Evolutionary conservation across 2,113 vertebrate genomes (phyloP), one percentile per base, ranked within the genome.

Genomic region (Regulus satrapa): DNA sequence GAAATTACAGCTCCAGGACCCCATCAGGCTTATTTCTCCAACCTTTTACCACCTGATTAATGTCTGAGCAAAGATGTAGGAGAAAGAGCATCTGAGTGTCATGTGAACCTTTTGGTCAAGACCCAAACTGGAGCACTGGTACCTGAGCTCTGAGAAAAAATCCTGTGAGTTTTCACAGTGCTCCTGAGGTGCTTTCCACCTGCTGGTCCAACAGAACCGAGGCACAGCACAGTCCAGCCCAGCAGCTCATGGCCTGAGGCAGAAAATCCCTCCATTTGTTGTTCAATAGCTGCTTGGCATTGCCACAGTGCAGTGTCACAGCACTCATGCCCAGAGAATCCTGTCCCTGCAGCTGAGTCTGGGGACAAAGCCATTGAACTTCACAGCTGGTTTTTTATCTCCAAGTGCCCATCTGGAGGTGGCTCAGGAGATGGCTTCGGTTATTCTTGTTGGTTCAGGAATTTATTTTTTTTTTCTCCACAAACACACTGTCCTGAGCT

Each of bases 31-130:
- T 45, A 41, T 76, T 89, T 61, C 49, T 73, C 88, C 74, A 92
- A 56, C 5, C 28, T 82, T 88, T 62, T 82, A 34, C 38, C 38
- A n/a, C 38, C 73, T 94, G 66, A 73, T 85, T 95, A 75, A 54
- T 43, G n/a, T 51, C n/a, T 76, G 58, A 69, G 28, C 74, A 93
- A 87, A 92, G 56, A 75, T 79, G 49, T 79, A 67, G 71, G 77
- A 96, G 90, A 89, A 89, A 88, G 84, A 84, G n/a, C 54, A 91
- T 85, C 16, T 85, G 66, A 58, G 77, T 86, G 74, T 92, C 74
- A 89, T 88, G 62, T 89, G 81, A 95, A 95, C 93, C 82, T 92
- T 82, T 52, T 76, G 85, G 72, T 95, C 86, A 62, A 69, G 68
- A 76, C 63, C 76, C 76, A 88, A 76, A 96, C 61, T 34, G 72